Conservation (phyloP, 2,113 vertebrate species). For the Channa maculata region DNA sequence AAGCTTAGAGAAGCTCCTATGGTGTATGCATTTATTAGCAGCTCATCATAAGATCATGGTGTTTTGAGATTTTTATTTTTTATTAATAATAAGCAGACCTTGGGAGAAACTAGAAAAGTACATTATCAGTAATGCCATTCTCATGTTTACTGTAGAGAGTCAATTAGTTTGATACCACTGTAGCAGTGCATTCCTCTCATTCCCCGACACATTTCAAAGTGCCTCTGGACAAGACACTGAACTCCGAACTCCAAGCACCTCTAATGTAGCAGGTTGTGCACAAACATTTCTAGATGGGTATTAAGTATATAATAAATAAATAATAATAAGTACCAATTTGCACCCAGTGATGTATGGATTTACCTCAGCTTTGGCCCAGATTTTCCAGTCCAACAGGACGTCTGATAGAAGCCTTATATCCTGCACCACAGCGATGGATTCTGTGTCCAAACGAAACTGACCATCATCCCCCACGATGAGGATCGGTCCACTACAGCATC, state of each 20-base stretch:
- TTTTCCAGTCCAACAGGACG: constrained; percentile 95
- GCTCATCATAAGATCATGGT: constrained; percentile 27
- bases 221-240: no score
- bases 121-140: neutral
- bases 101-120: neutral
- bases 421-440: constrained; percentile 91
- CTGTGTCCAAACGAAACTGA: constrained; percentile 86
- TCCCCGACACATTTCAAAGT: no score
- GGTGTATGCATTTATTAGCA: constrained; percentile 21
- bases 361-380: constrained; percentile 91
- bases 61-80: constrained; percentile 14
- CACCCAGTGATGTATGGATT: neutral
- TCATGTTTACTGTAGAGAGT: neutral
- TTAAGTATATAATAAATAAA: no score
- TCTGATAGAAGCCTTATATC: constrained; percentile 92
- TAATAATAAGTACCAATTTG: neutral
- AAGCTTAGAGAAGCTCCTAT: constrained; percentile 1
- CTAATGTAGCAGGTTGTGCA: no score
- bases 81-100: constrained; percentile 26
- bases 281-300: no score
- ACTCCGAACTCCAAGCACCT: no score
- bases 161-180: neutral
- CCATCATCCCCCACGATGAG: constrained; percentile 86
- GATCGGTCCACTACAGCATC: constrained; percentile 90
- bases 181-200: neutral